phyloP scores from a whole-genome alignment of 64 coral and sea anemone species.

The Actinia tenebrosa region DNA sequence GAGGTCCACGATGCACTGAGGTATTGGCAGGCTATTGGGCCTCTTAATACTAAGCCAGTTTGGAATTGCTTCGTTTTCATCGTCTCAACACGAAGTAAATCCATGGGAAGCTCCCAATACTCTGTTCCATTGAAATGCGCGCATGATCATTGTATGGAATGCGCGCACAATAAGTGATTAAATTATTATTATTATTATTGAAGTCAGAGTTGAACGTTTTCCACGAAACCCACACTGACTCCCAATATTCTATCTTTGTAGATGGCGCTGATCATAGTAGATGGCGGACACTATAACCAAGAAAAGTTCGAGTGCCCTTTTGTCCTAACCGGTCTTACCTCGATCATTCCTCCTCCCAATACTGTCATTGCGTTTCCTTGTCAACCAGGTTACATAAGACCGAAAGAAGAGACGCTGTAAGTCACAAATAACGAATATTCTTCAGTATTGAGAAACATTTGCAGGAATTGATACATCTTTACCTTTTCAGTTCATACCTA shows the following conservation, averaged over 20 bases:
- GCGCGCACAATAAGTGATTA: too few species aligned
- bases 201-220: neutral
- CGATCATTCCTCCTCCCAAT: constrained; percentile 47
- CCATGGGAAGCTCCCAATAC: too few species aligned
- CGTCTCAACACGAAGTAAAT: too few species aligned
- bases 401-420: constrained; percentile 36
- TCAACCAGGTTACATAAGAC: constrained; percentile 32
- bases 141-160: too few species aligned
- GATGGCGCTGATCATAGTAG: constrained; percentile 48
- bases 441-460: too few species aligned
- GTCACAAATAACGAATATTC: neutral
- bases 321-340: constrained; percentile 23
- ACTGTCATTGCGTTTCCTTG: constrained; percentile 51
- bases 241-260: neutral
- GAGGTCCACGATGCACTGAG: too few species aligned
- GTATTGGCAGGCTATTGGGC: too few species aligned
- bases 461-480: neutral
- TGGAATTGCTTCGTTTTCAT: too few species aligned
- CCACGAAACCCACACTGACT: neutral
- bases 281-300: constrained; percentile 30
- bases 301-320: neutral
- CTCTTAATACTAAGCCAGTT: too few species aligned
- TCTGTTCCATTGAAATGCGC: too few species aligned
- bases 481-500: neutral
- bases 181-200: too few species aligned